Evolutionary conservation across 2,888 invertebrate species (phyloP).

Genomic region (Ophion obscuratus): DNA sequence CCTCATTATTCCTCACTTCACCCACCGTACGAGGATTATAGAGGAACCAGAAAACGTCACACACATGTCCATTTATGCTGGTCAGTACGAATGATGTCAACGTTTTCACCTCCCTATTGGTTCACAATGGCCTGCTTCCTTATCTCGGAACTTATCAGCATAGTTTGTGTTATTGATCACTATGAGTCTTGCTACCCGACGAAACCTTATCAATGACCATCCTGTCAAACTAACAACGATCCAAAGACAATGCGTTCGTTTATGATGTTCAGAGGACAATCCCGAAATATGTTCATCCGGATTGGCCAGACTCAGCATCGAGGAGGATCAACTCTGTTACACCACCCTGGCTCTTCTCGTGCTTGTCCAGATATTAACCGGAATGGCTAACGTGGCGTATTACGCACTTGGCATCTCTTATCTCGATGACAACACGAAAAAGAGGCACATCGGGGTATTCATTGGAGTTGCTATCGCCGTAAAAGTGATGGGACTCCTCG

Average conservation of each 20-base stretch:
- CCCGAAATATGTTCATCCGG: conserved; percentile 73
- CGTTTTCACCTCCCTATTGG: not conserved
- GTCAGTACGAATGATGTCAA: conserved; percentile 66
- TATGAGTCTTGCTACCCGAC: not conserved
- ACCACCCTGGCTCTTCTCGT: conserved; percentile 84
- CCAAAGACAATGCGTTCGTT: not conserved
- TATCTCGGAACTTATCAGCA: conserved; percentile 54
- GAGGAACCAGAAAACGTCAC: conserved; percentile 70
- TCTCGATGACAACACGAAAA: conserved; percentile 87
- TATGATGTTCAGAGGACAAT: conserved; percentile 72
- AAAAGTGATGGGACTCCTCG: conserved; percentile 76
- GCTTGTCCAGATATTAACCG: conserved; percentile 84
- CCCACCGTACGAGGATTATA: conserved; percentile 78
- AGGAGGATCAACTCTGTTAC: conserved; percentile 76
- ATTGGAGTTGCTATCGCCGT: conserved; percentile 76
- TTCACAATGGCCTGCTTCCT: conserved; percentile 38
- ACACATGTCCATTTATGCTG: conserved; percentile 77
- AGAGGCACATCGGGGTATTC: conserved; percentile 84
- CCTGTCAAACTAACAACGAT: conserved; percentile 20
- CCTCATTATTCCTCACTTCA: conserved; percentile 86
- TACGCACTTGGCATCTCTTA: conserved; percentile 86
- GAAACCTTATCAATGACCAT: conserved; percentile 26
- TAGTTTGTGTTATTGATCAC: conserved; percentile 30
- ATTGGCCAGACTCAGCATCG: conserved; percentile 69
- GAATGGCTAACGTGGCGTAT: conserved; percentile 85